These are phyloP conservation scores for Spongilla lacustris DNA, from an alignment of 37 sponge, comb jelly and placozoan species.

Conservation along the genomic window DNA sequence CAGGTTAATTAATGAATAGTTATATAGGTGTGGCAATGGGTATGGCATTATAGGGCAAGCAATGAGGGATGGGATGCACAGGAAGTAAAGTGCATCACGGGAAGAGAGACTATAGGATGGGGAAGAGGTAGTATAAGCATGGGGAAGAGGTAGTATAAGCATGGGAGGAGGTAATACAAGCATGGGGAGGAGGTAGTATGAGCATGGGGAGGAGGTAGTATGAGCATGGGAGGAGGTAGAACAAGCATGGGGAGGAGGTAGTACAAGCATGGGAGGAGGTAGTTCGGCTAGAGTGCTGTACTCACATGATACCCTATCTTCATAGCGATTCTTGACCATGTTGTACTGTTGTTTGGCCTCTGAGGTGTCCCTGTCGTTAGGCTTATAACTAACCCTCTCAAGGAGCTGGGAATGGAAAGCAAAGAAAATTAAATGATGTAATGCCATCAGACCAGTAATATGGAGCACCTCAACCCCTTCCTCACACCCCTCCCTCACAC, in stretches of 20 bases:
- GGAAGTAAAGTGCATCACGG: not conserved
- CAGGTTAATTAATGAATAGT: not conserved
- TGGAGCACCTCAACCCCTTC: not conserved
- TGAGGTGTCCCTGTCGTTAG: constrained; percentile 37
- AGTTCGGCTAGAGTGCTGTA: too few relatives aligned
- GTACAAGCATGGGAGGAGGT: not conserved
- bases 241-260: not conserved
- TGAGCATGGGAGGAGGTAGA: not conserved
- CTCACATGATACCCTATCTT: constrained; percentile 60
- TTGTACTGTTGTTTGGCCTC: constrained; percentile 63
- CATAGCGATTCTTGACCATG: constrained; percentile 60
- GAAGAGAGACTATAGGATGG: not conserved
- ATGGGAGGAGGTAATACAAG: not conserved
- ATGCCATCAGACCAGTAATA: not conserved
- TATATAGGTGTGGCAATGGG: not conserved
- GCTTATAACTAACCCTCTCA: constrained; percentile 42
- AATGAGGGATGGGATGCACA: not conserved
- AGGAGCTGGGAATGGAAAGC: constrained; percentile 63
- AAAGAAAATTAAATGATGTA: too few relatives aligned
- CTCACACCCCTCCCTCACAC: too few relatives aligned
- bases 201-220: not conserved
- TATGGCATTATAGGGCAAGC: not conserved
- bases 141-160: not conserved
- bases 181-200: not conserved
- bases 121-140: not conserved